Base-by-base conservation (phyloP, 2,888 invertebrate genomes). In the Dorcus hopei region DNA sequence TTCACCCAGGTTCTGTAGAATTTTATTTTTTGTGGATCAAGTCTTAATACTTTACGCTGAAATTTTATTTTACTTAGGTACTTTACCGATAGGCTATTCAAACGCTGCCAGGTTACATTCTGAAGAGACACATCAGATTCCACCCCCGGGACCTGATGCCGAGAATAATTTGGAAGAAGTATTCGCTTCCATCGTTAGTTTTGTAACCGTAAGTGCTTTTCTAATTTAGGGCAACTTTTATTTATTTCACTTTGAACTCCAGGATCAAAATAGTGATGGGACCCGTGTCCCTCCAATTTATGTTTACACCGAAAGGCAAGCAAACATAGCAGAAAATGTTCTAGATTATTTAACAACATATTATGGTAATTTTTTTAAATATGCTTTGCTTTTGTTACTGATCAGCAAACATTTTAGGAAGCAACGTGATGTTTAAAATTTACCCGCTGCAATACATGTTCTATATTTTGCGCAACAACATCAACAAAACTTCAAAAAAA, bases 91-190 rank as follows among this genome's bases (percentile, higher is more conserved):
- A 43, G 84, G 84, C 0, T 82, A 79, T 60, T 69, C 72, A 1
- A 72, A 74, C 49, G 77, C 77, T 9, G 79, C 82, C 0, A 67
- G 73, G 47, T 67, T 76, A 9, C 75, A 75, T 49, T 71, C 80
- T 0, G 69, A 74, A 0, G 66, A 69, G 0, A 78, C 80, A 0
- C 84, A 84, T 67, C 71, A 76, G 52, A 71, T 84, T 40, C 79
- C 77, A 0, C 79, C 81, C 3, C 72, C 77, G 1, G 77, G 73
- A 8, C 3, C n/a, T 2, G 54, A 56, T 14, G 49, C 16, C 11
- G 43, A 43, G 5, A 43, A 54, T 45, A 57, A 59, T 39, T 38
- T 59, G 3, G 70, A 79, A 11, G 77, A 79, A 1, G 58, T 76
- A 2, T 39, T 52, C 33, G 40, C 47, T 26, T 48, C 33, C 47